These are phyloP conservation scores for Nebria ingens DNA, from an alignment of 1,140 invertebrate genomes.

Conservation along the genomic window DNA sequence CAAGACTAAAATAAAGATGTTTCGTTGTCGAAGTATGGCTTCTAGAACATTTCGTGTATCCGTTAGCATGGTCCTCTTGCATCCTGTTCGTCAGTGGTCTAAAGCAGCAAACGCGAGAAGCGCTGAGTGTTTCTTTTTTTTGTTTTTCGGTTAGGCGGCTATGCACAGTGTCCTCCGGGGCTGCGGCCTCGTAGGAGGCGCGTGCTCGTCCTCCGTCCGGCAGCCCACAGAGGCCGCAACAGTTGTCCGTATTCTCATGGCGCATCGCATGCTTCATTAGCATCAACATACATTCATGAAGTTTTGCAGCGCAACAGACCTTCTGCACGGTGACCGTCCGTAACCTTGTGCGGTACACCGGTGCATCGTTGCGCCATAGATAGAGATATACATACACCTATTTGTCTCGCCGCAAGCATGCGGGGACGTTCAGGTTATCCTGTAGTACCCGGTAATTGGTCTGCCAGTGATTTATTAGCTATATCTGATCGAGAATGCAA, in stretches of 20 bases:
- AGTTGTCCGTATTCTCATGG: slow-evolving; percentile 7
- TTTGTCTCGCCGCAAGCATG: not conserved
- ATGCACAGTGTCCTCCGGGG: not conserved
- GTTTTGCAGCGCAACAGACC: slow-evolving; percentile 4
- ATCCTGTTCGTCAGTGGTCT: no score
- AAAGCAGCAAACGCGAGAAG: not conserved
- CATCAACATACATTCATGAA: slow-evolving; percentile 9
- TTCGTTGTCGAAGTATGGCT: no score
- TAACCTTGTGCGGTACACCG: not conserved
- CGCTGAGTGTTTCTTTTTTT: not conserved
- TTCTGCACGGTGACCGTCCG: not conserved
- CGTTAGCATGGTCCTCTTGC: no score
- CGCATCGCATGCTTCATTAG: slow-evolving; percentile 5
- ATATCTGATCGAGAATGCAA: slow-evolving; percentile 8
- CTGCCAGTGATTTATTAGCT: slow-evolving; percentile 2
- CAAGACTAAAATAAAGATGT: no score
- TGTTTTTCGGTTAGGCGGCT: not conserved
- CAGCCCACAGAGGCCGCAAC: not conserved
- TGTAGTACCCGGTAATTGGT: not conserved
- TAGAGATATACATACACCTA: not conserved
- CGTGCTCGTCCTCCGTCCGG: not conserved
- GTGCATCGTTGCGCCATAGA: no score
- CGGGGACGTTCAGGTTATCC: not conserved
- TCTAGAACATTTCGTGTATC: no score
- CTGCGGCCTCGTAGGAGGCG: not conserved